These are phyloP conservation scores for Phoenicopterus ruber DNA, from an alignment of 2,113 vertebrate species.

Conservation along the genomic window DNA sequence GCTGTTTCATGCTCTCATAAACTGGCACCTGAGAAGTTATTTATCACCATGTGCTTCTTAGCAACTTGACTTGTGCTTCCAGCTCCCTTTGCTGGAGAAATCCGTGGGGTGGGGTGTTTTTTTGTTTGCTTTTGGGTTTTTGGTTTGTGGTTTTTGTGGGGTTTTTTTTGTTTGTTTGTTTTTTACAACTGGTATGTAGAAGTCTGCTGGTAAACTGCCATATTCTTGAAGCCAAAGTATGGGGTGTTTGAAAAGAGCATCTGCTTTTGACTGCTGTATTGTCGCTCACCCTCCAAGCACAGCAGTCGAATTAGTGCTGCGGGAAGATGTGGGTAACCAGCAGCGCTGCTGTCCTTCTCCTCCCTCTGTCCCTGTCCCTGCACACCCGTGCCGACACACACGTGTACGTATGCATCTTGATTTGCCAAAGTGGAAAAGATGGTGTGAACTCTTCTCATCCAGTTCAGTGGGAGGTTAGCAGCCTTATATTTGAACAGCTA, in stretches of 20 bases:
- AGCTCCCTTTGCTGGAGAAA: background rate
- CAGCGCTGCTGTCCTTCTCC: background rate
- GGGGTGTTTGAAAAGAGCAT: background rate
- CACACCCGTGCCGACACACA: accelerated
- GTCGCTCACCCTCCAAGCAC: background rate
- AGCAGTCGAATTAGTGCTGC: background rate
- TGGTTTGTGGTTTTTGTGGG: too few relatives aligned
- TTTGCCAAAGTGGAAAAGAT: background rate
- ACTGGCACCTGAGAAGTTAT: background rate
- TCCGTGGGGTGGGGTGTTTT: accelerated
- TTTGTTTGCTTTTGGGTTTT: background rate
- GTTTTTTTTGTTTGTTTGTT: background rate
- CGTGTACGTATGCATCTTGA: accelerated
- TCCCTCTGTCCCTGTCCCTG: background rate
- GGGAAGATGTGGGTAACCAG: background rate
- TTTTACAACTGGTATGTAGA: background rate
- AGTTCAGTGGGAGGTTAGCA: background rate
- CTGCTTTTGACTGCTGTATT: background rate
- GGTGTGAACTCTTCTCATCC: background rate
- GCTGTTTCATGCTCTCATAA: background rate
- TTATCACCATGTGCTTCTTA: background rate
- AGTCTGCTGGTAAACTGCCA: background rate
- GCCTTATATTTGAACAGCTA: background rate
- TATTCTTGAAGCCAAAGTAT: accelerated
- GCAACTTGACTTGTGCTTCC: background rate